These are phyloP conservation scores for Helicoverpa zea DNA, from an alignment of 1,140 invertebrate species.

Conservation along the genomic window DNA sequence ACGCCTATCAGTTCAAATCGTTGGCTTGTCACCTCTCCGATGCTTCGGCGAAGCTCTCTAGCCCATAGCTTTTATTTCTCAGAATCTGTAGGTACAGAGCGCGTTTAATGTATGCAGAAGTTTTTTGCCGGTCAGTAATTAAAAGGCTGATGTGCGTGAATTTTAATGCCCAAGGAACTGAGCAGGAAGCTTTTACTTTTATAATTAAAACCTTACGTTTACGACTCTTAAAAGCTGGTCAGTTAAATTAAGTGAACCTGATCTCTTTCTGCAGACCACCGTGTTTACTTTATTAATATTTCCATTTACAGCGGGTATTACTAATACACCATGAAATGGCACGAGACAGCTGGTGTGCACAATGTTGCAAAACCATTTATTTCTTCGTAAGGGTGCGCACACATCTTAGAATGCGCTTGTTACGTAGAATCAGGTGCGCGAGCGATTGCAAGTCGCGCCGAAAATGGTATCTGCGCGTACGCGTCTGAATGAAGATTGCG, in stretches of 20 bases:
- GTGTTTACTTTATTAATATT: slow-evolving; percentile 22
- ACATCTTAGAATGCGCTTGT: neutral
- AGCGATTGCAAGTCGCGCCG: neutral
- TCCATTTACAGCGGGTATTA: neutral
- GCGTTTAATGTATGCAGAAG: neutral
- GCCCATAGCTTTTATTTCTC: neutral
- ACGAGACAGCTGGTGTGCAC: slow-evolving; percentile 2
- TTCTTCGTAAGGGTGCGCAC: neutral
- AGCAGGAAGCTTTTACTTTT: neutral
- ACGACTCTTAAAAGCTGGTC: neutral
- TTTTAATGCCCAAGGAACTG: neutral
- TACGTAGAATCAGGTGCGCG: slow-evolving; percentile 4
- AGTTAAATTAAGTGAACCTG: neutral
- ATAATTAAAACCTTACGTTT: neutral
- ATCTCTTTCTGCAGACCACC: slow-evolving; percentile 6
- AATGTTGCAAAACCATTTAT: slow-evolving; percentile 17
- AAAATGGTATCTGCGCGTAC: slow-evolving; percentile 1
- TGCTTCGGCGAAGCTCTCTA: neutral
- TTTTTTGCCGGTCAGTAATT: slow-evolving; percentile 1
- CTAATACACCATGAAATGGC: slow-evolving; percentile 22
- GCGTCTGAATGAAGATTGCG: neutral
- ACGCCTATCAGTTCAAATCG: slow-evolving; percentile 45
- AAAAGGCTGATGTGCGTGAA: neutral
- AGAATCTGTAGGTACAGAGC: neutral
- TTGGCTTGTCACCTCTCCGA: slow-evolving; percentile 21